These are phyloP conservation scores for Sialis lutaria DNA, from an alignment of 2,888 invertebrate species.

Conservation along the genomic window DNA sequence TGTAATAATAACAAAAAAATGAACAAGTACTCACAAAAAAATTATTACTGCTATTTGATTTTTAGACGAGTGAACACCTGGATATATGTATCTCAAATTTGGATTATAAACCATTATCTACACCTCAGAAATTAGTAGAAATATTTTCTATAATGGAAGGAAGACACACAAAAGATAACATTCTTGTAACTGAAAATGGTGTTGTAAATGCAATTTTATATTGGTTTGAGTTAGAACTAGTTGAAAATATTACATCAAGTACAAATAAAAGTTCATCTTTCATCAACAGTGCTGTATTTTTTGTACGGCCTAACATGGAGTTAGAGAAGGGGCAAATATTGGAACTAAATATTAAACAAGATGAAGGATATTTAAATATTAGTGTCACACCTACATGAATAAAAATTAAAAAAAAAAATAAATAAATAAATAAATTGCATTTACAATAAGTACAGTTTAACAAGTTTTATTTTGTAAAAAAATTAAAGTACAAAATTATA, in stretches of 20 bases:
- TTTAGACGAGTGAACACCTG: conserved; percentile 30
- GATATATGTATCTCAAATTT: conserved; percentile 28
- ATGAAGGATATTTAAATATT: conserved; percentile 13
- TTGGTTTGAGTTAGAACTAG: conserved; percentile 33
- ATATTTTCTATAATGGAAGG: conserved; percentile 11
- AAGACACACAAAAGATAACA: neutral
- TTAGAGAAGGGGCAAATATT: conserved; percentile 20
- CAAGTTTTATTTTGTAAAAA: too few species aligned
- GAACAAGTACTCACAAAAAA: too few species aligned
- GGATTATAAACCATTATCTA: conserved; percentile 25
- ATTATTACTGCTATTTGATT: too few species aligned
- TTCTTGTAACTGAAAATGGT: conserved; percentile 23
- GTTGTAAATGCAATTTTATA: conserved; percentile 31
- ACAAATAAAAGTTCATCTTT: conserved; percentile 28
- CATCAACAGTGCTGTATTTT: conserved; percentile 29
- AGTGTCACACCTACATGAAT: too few species aligned
- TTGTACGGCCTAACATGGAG: conserved; percentile 22
- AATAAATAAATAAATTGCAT: too few species aligned
- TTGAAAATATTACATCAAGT: conserved; percentile 24
- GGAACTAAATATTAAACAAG: conserved; percentile 15
- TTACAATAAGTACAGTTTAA: too few species aligned
- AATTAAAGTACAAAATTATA: too few species aligned
- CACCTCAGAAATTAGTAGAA: conserved; percentile 13
- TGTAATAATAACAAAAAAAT: too few species aligned
- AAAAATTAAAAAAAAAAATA: too few species aligned